Percentiles rank a stretch among this genome's conserved stretches.
phyloP scores from a whole-genome alignment of 2,113 vertebrate species.

The Menura novaehollandiae region DNA sequence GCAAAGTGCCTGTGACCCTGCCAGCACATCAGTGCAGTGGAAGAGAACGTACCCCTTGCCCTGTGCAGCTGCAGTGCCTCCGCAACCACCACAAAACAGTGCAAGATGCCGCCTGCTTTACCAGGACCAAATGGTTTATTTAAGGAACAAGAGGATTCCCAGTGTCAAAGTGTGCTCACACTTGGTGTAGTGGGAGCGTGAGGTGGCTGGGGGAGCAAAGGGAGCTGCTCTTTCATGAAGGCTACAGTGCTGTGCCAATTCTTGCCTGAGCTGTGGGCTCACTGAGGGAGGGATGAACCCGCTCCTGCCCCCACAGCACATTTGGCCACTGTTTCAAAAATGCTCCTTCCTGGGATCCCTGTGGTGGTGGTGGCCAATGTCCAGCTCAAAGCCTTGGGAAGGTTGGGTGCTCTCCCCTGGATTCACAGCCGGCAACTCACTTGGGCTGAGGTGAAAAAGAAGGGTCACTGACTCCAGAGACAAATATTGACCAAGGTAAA shows the following conservation, averaged over 20 bases:
- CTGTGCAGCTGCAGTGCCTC: not conserved
- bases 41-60: not conserved
- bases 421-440: not conserved
- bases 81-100: not conserved
- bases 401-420: not conserved
- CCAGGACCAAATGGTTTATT: not conserved
- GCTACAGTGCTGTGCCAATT: not conserved
- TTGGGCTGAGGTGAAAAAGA: constrained; percentile 28
- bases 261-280: not conserved
- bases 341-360: not conserved
- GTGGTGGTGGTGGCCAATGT: not conserved
- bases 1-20: not conserved
- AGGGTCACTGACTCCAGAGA: constrained; percentile 21
- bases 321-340: not conserved
- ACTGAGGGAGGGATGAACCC: not conserved
- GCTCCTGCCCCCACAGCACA: not conserved
- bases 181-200: not conserved
- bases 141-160: not conserved
- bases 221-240: not conserved
- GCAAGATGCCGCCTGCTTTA: not conserved
- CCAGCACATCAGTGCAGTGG: not conserved
- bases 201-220: not conserved
- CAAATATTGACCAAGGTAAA: constrained; percentile 50
- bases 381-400: not conserved
- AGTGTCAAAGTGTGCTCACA: not conserved